These are phyloP conservation scores for Calidris pugnax DNA, from an alignment of 2,113 vertebrate species.

Conservation along the genomic window DNA sequence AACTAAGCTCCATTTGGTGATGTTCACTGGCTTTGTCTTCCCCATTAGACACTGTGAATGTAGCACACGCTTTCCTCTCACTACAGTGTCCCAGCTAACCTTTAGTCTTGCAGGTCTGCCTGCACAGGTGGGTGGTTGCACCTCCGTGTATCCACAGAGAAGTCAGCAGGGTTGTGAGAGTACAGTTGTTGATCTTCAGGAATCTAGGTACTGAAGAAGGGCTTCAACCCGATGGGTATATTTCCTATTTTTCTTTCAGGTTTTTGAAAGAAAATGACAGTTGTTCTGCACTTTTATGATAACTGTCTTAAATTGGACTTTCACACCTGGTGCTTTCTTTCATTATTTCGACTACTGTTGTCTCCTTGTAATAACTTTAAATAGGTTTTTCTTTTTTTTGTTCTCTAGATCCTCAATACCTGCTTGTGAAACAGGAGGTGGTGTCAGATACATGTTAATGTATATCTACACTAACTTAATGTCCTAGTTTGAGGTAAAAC, in stretches of 20 bases:
- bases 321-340: not conserved
- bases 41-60: not conserved
- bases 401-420: not conserved
- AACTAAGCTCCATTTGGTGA: not conserved
- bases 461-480: not conserved
- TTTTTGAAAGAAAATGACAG: not conserved
- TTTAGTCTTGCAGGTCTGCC: not conserved
- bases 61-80: not conserved
- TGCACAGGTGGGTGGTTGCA: rapidly evolving
- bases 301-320: not conserved
- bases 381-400: not conserved
- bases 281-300: not conserved
- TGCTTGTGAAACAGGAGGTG: not conserved
- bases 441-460: not conserved
- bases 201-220: too few species aligned
- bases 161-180: not conserved
- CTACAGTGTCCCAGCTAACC: not conserved
- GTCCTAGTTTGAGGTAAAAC: not conserved
- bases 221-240: rapidly evolving
- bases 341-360: not conserved
- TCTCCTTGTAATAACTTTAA: not conserved
- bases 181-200: not conserved
- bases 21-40: not conserved
- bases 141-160: rapidly evolving
- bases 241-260: not conserved